Evolutionary conservation across 35 echinoderm and acorn worm species (phyloP), one percentile per base, ranked within the genome.

Genomic region (Amphiura filiformis): DNA sequence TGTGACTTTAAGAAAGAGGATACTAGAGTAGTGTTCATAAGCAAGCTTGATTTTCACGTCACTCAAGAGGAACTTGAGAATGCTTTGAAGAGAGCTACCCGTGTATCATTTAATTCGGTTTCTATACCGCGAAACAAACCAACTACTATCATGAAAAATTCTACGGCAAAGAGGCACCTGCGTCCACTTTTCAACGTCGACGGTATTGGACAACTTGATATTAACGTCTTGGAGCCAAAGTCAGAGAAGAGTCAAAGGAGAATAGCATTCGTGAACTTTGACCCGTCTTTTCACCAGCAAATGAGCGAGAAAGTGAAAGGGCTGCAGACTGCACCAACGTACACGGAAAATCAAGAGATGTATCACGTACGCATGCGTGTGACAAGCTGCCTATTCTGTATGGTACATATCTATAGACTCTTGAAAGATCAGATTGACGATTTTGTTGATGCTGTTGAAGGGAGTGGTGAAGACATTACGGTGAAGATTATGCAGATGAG

Each of bases 41-140:
- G 13, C 5, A 65, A 38, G 0, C 0, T 85, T 20, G 49, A 85
- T 37, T 37, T 12, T 65, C 47, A 85, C 44, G 83, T 40, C 35
- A 85, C 83, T 13, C 31, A 18, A 14, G 83, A 85, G 31, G 83
- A 85, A 4, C 83, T 85, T 37, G 83, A 85, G 35, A 35, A 37
- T 22, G 83, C 83, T 22, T 37, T 85, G 9, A 70, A 23, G 20
- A 85, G 64, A 37, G 35, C 12, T 3, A 70, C 61, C 7, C 61
- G 61, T 70, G 28, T 70, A 15, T 5, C 61, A 2, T 70, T 70
- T 70, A 70, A 70, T n/a, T 70, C 61, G 7, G 61, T 30, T 13
- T 26, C 15, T 13, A 70, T 70, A 5, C 1, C 28, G 28, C 15
- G 61, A n/a, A 70, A 26, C 26, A 70, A 70, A n/a, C 61, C 61